Evolutionary conservation across 2,888 invertebrate species (phyloP).

Genomic region (Electrophaes corylata): DNA sequence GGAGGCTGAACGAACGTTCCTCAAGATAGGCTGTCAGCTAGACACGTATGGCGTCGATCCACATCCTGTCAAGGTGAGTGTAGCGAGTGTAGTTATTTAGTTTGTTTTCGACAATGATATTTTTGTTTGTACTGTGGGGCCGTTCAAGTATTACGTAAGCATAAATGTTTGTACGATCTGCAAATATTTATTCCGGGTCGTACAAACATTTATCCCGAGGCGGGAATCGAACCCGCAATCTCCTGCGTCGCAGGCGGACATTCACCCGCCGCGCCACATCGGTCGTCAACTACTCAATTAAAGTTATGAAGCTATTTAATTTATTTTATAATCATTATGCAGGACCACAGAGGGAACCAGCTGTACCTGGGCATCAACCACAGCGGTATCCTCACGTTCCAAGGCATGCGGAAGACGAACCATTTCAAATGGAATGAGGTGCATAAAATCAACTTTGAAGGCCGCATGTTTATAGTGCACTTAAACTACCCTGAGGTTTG

Average conservation of each 20-base stretch:
- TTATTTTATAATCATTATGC: conserved; percentile 36
- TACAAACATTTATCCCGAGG: too few species aligned
- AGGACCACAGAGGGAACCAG: conserved; percentile 97
- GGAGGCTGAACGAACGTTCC: conserved; percentile 95
- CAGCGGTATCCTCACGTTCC: conserved; percentile 97
- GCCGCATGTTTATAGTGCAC: conserved; percentile 98
- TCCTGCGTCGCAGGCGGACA: too few species aligned
- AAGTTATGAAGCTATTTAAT: neutral
- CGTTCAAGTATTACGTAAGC: too few species aligned
- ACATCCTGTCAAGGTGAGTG: conserved; percentile 95
- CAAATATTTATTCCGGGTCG: too few species aligned
- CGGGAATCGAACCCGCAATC: too few species aligned
- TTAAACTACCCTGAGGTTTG: conserved; percentile 96
- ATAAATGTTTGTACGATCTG: too few species aligned
- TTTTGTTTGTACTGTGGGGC: too few species aligned
- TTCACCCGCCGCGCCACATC: too few species aligned
- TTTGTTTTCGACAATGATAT: too few species aligned
- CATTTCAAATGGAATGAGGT: conserved; percentile 98
- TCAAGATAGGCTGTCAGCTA: conserved; percentile 94
- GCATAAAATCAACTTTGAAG: conserved; percentile 98
- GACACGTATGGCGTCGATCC: conserved; percentile 99
- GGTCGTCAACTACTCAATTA: too few species aligned
- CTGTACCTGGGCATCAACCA: conserved; percentile 98
- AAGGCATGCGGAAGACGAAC: conserved; percentile 95
- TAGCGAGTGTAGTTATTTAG: conserved; percentile 22